Percentiles rank a stretch among this genome's conserved stretches.
phyloP scores from a whole-genome alignment of 2,797 vertebrate species.

The Coendou prehensilis region DNA sequence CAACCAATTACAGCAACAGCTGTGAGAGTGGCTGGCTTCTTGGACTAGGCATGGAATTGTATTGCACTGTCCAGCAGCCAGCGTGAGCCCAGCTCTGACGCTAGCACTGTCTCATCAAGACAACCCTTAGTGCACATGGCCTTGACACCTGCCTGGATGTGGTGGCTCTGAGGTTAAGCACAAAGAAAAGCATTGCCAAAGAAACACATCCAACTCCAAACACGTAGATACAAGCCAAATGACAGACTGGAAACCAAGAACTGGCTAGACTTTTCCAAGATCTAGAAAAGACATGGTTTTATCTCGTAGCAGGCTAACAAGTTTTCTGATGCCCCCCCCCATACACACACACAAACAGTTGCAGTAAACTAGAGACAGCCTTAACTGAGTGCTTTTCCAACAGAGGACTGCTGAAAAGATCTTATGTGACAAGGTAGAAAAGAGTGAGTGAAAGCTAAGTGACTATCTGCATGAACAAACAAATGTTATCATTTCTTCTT shows the following conservation, averaged over 20 bases:
- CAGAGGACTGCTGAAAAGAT: slow-evolving; percentile 40
- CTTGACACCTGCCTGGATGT: background rate
- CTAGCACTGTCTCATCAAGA: background rate
- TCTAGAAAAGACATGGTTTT: slow-evolving; percentile 27
- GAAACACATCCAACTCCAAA: slow-evolving; percentile 41
- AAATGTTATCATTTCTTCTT: slow-evolving; percentile 43
- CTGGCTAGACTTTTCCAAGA: slow-evolving; percentile 14
- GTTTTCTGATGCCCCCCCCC: background rate
- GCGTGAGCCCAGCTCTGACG: background rate
- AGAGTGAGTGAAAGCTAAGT: slow-evolving; percentile 41
- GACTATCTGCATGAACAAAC: slow-evolving; percentile 63
- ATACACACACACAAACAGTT: background rate
- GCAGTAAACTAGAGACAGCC: slow-evolving; percentile 21
- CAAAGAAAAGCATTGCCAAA: background rate
- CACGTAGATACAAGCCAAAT: slow-evolving; percentile 47
- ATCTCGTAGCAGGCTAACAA: background rate
- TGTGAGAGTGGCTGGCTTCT: slow-evolving; percentile 57
- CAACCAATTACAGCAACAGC: background rate
- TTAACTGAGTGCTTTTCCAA: slow-evolving; percentile 45
- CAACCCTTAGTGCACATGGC: background rate
- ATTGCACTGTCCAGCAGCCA: background rate
- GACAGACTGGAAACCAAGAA: background rate
- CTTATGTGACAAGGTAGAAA: slow-evolving; percentile 49
- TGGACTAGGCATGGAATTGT: slow-evolving; percentile 3
- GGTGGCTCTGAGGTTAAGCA: background rate